A percentile compares a stretch with the other conserved stretches of the same genome.
These are phyloP conservation scores for Bovichtus diacanthus DNA, from an alignment of 2,797 vertebrate species.

Conservation along the genomic window DNA sequence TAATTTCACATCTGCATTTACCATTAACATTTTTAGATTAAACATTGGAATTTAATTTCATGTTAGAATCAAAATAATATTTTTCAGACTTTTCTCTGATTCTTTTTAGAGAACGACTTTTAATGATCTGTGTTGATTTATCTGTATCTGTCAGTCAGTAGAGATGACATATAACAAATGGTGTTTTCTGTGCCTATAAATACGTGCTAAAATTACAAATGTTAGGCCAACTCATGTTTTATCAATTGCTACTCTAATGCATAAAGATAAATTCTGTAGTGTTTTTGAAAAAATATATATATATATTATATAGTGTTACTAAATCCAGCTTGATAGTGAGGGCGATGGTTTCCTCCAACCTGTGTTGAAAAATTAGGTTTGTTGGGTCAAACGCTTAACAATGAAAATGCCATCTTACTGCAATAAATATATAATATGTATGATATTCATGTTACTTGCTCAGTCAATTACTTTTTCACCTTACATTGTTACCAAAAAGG, in stretches of 20 bases:
- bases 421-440: neutral
- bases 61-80: neutral
- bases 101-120: neutral
- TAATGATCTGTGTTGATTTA: neutral
- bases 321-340: neutral
- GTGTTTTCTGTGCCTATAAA: neutral
- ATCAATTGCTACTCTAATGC: neutral
- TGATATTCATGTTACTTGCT: neutral
- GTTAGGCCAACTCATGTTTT: neutral
- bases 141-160: neutral
- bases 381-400: neutral
- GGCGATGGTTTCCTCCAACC: neutral
- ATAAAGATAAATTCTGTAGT: neutral
- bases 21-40: neutral
- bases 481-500: neutral
- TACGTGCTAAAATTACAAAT: neutral
- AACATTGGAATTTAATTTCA: neutral
- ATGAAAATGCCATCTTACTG: neutral
- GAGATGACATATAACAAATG: neutral
- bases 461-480: neutral
- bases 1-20: neutral
- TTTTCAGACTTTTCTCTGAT: neutral
- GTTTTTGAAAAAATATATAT: neutral
- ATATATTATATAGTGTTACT: neutral
- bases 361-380: neutral